These are phyloP conservation scores for Drosophila meridiana DNA, from an alignment of 2,888 invertebrate species.

Conservation along the genomic window DNA sequence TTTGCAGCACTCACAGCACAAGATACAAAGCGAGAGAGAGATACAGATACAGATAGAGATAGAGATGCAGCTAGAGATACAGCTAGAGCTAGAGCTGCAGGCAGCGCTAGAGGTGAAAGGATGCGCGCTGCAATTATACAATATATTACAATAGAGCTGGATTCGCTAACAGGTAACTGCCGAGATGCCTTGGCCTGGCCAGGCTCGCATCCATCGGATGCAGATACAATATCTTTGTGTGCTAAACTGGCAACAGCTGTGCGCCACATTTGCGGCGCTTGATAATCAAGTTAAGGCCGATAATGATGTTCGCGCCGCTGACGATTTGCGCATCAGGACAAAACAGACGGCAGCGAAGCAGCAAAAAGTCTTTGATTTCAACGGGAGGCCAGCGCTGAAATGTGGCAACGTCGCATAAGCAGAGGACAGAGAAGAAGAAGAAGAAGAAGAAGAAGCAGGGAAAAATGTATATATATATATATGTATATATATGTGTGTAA, in stretches of 20 bases:
- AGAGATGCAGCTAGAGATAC: neutral
- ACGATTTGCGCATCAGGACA: constrained; percentile 18
- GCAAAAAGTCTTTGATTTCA: constrained; percentile 29
- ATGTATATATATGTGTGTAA: neutral
- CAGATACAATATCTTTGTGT: constrained; percentile 35
- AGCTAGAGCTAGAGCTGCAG: neutral
- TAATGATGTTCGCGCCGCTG: constrained; percentile 24
- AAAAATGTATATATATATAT: neutral
- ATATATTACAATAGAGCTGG: neutral
- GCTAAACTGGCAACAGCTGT: constrained; percentile 70
- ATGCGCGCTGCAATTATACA: constrained; percentile 5
- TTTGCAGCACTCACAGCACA: constrained; percentile 41
- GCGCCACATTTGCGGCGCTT: constrained; percentile 55
- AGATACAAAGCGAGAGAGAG: constrained; percentile 5
- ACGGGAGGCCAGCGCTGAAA: constrained; percentile 1
- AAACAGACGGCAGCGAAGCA: constrained; percentile 1
- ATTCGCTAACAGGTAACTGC: constrained; percentile 57
- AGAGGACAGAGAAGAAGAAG: neutral
- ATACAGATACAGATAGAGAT: neutral
- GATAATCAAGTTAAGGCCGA: constrained; percentile 18
- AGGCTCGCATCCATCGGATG: constrained; percentile 56
- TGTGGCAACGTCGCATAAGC: constrained; percentile 3
- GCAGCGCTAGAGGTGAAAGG: neutral
- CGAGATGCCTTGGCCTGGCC: neutral
- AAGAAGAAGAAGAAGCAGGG: neutral